Evolutionary conservation across 2,797 vertebrate genomes (phyloP).

Genomic region (Mormyrops attenuatus): DNA sequence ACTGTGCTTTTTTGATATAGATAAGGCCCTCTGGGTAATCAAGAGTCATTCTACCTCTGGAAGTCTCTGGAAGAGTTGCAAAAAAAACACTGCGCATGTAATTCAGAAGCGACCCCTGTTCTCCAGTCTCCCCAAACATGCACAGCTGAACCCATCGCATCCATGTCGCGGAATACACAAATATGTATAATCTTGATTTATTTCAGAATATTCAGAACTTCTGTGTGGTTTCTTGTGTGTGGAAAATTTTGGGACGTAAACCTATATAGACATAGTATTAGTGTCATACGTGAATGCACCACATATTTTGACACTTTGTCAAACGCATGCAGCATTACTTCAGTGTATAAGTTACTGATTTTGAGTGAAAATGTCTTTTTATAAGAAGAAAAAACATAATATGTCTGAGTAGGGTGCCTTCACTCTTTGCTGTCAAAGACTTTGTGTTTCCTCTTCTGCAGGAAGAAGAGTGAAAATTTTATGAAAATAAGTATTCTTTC

Average conservation of each 20-base stretch:
- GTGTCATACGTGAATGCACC: slow-evolving; percentile 23
- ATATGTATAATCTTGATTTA: not conserved
- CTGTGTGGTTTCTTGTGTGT: not conserved
- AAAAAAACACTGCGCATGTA: not conserved
- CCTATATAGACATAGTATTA: slow-evolving; percentile 21
- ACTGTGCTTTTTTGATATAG: slow-evolving; percentile 1
- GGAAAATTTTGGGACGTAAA: not conserved
- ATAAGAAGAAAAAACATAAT: not conserved
- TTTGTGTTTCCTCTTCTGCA: not conserved
- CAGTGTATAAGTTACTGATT: slow-evolving; percentile 33
- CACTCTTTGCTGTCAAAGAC: not conserved
- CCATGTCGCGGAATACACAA: not conserved
- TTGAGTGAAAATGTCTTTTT: slow-evolving; percentile 30
- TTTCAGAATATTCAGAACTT: not conserved
- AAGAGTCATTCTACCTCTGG: not conserved
- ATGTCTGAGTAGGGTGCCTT: slow-evolving; percentile 8
- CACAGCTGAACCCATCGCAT: not conserved
- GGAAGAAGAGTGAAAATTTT: not conserved
- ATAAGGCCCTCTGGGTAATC: slow-evolving; percentile 17
- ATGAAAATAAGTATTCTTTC: slow-evolving; percentile 10
- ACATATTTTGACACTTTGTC: not conserved
- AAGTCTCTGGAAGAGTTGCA: not conserved
- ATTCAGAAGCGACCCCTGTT: not conserved
- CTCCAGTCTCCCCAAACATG: not conserved
- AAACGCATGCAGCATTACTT: slow-evolving; percentile 28